Evolutionary conservation across 1,140 invertebrate species (phyloP).

Genomic region (Metaphire vulgaris): DNA sequence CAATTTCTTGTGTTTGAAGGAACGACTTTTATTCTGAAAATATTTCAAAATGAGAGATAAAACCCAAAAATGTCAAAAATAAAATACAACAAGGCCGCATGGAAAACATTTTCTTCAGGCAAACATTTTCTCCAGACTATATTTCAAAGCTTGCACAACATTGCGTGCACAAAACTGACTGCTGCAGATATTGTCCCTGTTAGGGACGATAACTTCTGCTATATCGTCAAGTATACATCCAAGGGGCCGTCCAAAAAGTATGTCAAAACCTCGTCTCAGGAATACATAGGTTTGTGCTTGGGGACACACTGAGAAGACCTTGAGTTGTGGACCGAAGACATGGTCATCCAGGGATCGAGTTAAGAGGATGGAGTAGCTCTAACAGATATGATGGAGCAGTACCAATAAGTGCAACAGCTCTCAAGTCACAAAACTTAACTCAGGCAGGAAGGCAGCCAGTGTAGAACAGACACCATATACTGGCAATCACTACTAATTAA

Average conservation of each 20-base stretch:
- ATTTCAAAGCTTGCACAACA: not conserved
- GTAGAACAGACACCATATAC: too few species aligned
- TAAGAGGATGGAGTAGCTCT: too few species aligned
- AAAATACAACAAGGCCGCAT: not conserved
- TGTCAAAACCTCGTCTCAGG: too few species aligned
- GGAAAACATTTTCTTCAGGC: not conserved
- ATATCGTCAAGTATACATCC: too few species aligned
- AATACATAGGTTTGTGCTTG: too few species aligned
- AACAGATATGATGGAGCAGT: not conserved
- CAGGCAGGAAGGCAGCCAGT: too few species aligned
- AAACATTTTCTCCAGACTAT: not conserved
- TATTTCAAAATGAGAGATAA: not conserved
- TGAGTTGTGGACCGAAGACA: too few species aligned
- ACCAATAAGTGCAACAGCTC: not conserved
- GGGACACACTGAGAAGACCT: too few species aligned
- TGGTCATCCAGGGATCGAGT: too few species aligned
- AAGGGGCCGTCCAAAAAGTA: too few species aligned
- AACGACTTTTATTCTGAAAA: not conserved
- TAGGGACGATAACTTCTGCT: not conserved
- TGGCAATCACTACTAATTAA: not conserved
- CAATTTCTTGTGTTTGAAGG: not conserved
- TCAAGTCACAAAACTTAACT: too few species aligned
- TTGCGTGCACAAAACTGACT: too few species aligned
- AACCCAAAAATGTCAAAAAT: not conserved
- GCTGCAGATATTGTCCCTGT: not conserved